Evolutionary conservation across 1,140 invertebrate species (phyloP).

Genomic region (Rhopalosiphum padi): DNA sequence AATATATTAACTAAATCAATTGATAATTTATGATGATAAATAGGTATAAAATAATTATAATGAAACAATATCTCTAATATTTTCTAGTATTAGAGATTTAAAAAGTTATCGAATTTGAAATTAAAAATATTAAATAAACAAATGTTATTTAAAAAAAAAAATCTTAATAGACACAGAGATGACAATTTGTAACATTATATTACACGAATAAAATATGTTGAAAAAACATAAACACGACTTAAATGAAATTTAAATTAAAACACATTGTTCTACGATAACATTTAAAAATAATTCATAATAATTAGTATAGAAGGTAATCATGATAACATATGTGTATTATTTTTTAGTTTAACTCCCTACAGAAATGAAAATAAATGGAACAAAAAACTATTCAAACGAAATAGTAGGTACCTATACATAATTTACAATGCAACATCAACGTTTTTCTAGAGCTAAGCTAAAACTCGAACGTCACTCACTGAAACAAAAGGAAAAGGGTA

Average conservation of each 20-base stretch:
- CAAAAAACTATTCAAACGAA: slow-evolving; percentile 15
- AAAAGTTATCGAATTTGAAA: not conserved
- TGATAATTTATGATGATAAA: not conserved
- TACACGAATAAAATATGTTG: not conserved
- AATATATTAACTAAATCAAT: not conserved
- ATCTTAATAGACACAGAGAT: not conserved
- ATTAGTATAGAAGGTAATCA: not conserved
- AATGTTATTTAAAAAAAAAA: not conserved
- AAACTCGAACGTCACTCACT: slow-evolving; percentile 5
- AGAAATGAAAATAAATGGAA: not conserved
- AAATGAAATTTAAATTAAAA: not conserved
- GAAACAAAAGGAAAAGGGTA: slow-evolving; percentile 10
- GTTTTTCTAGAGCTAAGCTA: not conserved
- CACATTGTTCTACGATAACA: not conserved
- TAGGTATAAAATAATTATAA: not conserved
- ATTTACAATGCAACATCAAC: not conserved
- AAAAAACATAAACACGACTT: not conserved
- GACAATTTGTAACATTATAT: not conserved
- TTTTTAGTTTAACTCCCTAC: not conserved
- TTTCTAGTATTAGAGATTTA: not conserved
- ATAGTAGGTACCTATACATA: slow-evolving; percentile 6
- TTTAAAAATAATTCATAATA: not conserved
- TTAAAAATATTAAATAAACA: not conserved
- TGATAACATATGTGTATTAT: not conserved
- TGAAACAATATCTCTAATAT: not conserved